phyloP scores from a whole-genome alignment of 2,888 invertebrate genomes.

The Allacma fusca region DNA sequence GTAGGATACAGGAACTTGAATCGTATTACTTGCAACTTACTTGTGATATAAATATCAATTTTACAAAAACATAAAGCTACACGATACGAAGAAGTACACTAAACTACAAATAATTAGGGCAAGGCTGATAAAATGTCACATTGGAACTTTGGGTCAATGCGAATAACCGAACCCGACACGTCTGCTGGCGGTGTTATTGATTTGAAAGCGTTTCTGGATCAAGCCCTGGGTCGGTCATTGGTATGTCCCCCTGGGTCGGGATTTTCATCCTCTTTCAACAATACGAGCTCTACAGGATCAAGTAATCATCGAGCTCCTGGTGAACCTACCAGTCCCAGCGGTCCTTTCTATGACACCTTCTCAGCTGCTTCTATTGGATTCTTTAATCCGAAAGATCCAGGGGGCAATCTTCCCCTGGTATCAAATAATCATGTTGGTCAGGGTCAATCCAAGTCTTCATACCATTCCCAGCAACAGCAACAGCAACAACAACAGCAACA shows the following conservation, averaged over 20 bases:
- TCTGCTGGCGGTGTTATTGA: constrained; percentile 51
- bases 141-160: constrained; percentile 46
- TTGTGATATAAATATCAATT: constrained; percentile 46
- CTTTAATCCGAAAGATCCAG: constrained; percentile 60
- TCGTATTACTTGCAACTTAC: constrained; percentile 48
- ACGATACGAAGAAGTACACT: constrained; percentile 28
- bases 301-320: constrained; percentile 38
- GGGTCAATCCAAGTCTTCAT: constrained; percentile 44
- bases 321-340: constrained; percentile 43
- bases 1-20: constrained; percentile 35
- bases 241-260: constrained; percentile 32
- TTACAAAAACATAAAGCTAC: constrained; percentile 36
- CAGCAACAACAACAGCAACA: constrained; percentile 62
- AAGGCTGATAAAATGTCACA: constrained; percentile 38
- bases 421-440: constrained; percentile 42
- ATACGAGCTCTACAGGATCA: not conserved
- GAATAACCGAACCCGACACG: constrained; percentile 40
- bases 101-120: constrained; percentile 22
- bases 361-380: constrained; percentile 59
- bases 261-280: constrained; percentile 20
- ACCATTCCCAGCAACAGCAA: constrained; percentile 56
- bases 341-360: constrained; percentile 58
- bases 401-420: constrained; percentile 32
- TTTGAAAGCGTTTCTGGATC: constrained; percentile 59
- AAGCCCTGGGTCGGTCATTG: constrained; percentile 52